Conservation (phyloP, 2,888 invertebrate genomes). For the Hypena proboscidalis region DNA sequence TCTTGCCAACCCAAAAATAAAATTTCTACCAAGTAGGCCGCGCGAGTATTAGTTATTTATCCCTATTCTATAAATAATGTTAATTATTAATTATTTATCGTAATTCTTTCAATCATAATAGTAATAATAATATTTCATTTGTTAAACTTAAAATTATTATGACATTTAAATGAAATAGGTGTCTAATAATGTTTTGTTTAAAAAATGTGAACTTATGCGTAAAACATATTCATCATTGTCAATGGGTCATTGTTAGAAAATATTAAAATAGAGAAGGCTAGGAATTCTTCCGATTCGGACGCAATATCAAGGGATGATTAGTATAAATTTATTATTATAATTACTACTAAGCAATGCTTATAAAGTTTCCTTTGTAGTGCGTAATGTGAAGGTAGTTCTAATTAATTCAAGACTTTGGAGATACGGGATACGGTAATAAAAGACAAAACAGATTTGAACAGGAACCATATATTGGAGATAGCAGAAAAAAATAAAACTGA, state of each 20-base stretch:
- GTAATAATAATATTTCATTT: conserved; percentile 23
- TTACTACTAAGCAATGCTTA: conserved; percentile 34
- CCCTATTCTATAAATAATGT: conserved; percentile 34
- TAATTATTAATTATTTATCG: conserved; percentile 35
- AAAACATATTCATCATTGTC: conserved; percentile 4
- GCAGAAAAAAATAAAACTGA: too few relatives aligned
- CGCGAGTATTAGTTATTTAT: conserved; percentile 41
- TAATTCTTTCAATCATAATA: conserved; percentile 32
- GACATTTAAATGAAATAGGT: too few relatives aligned
- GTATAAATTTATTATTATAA: conserved; percentile 17
- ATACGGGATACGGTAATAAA: neutral
- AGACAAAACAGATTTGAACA: too few relatives aligned
- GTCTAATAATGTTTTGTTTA: conserved; percentile 12
- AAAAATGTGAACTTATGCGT: conserved; percentile 1
- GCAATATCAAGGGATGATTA: conserved; percentile 27
- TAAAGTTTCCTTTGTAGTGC: conserved; percentile 23
- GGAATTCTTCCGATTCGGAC: conserved; percentile 15
- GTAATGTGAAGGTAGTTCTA: conserved; percentile 19
- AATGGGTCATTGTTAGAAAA: conserved; percentile 3
- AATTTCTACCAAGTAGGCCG: conserved; percentile 34
- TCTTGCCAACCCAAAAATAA: conserved; percentile 22
- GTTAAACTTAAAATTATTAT: conserved; percentile 2
- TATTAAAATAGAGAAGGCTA: conserved; percentile 15
- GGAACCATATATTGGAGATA: too few relatives aligned
- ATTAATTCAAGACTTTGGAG: conserved; percentile 9